Base-by-base conservation (phyloP, 2,797 vertebrate genomes). In the Poeciliopsis paucimaculata region DNA sequence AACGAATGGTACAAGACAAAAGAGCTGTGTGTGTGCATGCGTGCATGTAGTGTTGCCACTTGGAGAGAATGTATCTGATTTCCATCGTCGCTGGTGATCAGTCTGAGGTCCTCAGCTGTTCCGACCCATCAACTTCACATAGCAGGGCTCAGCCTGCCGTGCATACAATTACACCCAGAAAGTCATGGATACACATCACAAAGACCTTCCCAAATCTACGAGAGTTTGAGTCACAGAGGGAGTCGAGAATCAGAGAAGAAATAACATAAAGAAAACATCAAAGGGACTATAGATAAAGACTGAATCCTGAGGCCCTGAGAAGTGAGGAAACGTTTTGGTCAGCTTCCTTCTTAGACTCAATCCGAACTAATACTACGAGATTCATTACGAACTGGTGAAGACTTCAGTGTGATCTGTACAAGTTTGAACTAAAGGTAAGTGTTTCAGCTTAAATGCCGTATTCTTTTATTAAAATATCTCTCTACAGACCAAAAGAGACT, bases 61-160 rank as follows among this genome's bases (percentile, higher is more conserved):
- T 75, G 72, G 78, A 86, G 81, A 80, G 72, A 83, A 82, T 41
- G 87, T 88, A 85, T 94, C 93, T 92, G 82, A 91, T 94, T 93
- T 92, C 91, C 84, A 73, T 84, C 89, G 86, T 93, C 91, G 89
- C 87, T 78, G 7, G 87, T 64, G 85, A 77, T 88, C 80, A 75
- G 80, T 83, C 82, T 68, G 66, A 91, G 83, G 82, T 89, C 84
- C 83, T 84, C 95, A 96, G 95, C 95, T 96, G 95, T 95, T 89
- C 77, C 80, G 76, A 93, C 90, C 90, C 82, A 86, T 96, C 95
- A 95, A 53, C 47, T 81, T 91, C 92, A 93, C 92, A 90, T 85
- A 89, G 77, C 75, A 81, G 84, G 47, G 72, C 78, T 89, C 41
- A 85, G 86, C 73, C 53, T 76, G 72, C 78, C 78, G 84, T 3